phyloP scores from a whole-genome alignment of 2,113 vertebrate species.

The Empidonax alnorum region DNA sequence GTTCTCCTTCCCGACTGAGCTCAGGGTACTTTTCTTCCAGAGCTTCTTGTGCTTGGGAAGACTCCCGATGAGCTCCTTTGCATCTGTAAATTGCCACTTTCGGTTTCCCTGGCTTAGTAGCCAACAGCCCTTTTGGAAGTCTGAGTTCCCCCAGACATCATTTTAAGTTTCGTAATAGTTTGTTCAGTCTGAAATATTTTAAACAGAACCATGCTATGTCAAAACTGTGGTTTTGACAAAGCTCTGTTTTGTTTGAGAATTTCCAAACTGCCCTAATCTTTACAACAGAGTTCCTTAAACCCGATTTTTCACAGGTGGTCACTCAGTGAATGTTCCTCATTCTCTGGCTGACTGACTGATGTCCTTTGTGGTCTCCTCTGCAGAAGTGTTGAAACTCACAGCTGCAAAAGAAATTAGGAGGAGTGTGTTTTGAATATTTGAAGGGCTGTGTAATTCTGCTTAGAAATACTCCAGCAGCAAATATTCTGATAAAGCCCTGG shows the following conservation, averaged over 20 bases:
- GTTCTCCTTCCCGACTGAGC: neutral
- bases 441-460: neutral
- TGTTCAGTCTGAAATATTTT: neutral
- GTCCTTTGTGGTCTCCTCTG: conserved; percentile 30
- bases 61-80: neutral
- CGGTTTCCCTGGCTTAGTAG: neutral
- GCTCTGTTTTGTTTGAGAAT: neutral
- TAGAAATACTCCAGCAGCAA: neutral
- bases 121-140: neutral
- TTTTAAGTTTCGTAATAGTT: neutral
- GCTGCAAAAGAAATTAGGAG: conserved; percentile 14
- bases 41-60: neutral
- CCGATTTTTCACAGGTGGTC: conserved; percentile 25
- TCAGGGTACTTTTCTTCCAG: neutral
- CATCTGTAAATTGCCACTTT: neutral
- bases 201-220: neutral
- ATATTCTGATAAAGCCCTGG: neutral
- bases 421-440: neutral
- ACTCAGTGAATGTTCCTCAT: conserved; percentile 29
- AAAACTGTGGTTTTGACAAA: neutral
- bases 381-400: conserved; percentile 46
- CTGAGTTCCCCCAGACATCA: neutral
- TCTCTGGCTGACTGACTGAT: conserved; percentile 12
- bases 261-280: neutral
- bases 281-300: conserved; percentile 24